These are phyloP conservation scores for Lagodon rhomboides DNA, from an alignment of 2,797 vertebrate species.

Conservation along the genomic window DNA sequence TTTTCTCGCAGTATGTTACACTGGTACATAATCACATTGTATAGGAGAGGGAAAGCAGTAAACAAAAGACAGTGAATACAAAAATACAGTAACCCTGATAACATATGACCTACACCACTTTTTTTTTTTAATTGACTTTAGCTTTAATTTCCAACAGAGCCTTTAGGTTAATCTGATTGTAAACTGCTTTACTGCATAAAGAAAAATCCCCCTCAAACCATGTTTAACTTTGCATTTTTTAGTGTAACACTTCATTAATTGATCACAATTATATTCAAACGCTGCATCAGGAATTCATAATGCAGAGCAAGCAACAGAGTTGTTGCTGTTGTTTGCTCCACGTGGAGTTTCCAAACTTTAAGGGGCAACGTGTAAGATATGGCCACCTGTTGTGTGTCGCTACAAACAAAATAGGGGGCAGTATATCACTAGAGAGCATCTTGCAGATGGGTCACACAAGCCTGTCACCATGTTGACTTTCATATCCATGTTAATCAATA, in stretches of 20 bases:
- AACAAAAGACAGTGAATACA: constrained; percentile 11
- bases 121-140: neutral
- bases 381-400: no score
- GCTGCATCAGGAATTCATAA: constrained; percentile 8
- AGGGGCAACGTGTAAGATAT: no score
- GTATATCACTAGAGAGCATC: no score
- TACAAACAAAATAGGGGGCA: no score
- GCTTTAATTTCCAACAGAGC: neutral
- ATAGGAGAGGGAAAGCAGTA: constrained; percentile 4
- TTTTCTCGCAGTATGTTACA: constrained; percentile 2
- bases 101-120: neutral
- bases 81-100: constrained; percentile 36
- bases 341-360: neutral
- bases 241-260: neutral
- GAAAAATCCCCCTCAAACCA: constrained; percentile 23
- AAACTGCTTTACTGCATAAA: constrained; percentile 49
- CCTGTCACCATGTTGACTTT: no score
- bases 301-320: constrained; percentile 17
- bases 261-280: neutral
- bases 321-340: neutral
- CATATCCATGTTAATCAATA: no score
- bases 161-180: constrained; percentile 12
- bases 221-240: constrained; percentile 10
- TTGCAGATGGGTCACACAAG: no score
- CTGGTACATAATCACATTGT: constrained; percentile 22